Conservation (phyloP, 2,888 invertebrate species). For the Pheosia gnoma region DNA sequence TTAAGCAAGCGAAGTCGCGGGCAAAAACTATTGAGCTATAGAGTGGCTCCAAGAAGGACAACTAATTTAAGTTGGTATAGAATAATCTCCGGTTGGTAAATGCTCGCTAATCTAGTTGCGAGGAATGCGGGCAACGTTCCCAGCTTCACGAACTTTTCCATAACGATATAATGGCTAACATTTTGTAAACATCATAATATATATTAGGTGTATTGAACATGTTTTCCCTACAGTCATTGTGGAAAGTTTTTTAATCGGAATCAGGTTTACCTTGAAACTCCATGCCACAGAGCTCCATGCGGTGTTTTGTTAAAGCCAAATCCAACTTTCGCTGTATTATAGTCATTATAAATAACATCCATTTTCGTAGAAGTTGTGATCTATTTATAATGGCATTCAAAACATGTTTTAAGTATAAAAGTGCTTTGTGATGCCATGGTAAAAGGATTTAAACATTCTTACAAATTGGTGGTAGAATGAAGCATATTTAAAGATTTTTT, state of each 20-base stretch:
- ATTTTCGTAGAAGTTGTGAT: no score
- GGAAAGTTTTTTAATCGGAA: not conserved
- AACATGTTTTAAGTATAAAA: no score
- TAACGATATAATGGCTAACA: not conserved
- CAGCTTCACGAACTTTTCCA: not conserved
- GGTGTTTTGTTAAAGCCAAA: not conserved
- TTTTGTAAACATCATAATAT: not conserved
- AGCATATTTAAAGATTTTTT: no score
- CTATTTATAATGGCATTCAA: no score
- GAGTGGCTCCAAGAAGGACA: no score
- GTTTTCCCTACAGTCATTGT: not conserved
- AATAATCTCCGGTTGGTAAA: not conserved
- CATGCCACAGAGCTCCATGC: not conserved
- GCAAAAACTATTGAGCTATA: no score
- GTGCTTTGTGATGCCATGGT: no score
- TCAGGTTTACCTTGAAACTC: not conserved
- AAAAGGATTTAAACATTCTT: no score
- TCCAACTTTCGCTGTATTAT: not conserved
- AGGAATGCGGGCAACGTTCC: not conserved
- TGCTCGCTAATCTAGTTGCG: not conserved
- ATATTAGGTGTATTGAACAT: not conserved
- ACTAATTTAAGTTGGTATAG: no score
- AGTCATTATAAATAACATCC: not conserved
- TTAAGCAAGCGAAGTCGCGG: no score
- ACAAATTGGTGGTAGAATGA: no score